phyloP scores from a whole-genome alignment of 30 jellyfish, hydroid and myxozoan species.

The Phacellophora camtschatica region DNA sequence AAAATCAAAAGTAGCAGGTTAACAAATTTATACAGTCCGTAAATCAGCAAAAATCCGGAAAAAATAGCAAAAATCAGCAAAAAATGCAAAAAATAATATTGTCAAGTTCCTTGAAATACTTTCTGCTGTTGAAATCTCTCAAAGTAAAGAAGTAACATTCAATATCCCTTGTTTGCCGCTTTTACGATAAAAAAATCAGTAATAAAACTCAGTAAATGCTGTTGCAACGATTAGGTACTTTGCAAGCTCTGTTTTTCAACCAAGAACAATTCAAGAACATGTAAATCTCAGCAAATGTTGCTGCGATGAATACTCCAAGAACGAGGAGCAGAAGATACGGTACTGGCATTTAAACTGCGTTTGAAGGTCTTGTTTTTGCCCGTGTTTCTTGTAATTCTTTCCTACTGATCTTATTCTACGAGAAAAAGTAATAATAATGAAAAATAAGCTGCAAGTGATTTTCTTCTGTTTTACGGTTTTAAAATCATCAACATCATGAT shows the following conservation, averaged over 20 bases:
- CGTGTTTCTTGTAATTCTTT: no score
- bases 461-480: no score
- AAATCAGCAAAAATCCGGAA: constrained; percentile 44
- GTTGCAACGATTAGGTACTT: constrained; percentile 78
- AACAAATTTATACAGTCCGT: constrained; percentile 64
- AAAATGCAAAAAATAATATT: constrained; percentile 36
- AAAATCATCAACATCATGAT: no score
- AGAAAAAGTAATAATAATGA: no score
- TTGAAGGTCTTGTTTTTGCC: not conserved
- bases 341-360: constrained; percentile 51
- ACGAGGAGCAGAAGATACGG: constrained; percentile 71
- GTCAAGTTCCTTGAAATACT: not conserved
- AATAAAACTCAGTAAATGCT: constrained; percentile 50
- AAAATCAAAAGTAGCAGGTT: constrained; percentile 17
- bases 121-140: no score
- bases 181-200: no score
- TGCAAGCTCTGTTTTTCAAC: constrained; percentile 70
- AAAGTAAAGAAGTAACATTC: not conserved
- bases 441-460: no score
- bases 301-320: constrained; percentile 61
- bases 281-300: constrained; percentile 73
- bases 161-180: not conserved
- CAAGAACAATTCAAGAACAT: constrained; percentile 71
- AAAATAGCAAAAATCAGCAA: no score
- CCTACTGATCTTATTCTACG: no score